Evolutionary conservation across 2,113 vertebrate genomes (phyloP), one percentile per base, ranked within the genome.

Genomic region (Dolichallabes microphthalmus): DNA sequence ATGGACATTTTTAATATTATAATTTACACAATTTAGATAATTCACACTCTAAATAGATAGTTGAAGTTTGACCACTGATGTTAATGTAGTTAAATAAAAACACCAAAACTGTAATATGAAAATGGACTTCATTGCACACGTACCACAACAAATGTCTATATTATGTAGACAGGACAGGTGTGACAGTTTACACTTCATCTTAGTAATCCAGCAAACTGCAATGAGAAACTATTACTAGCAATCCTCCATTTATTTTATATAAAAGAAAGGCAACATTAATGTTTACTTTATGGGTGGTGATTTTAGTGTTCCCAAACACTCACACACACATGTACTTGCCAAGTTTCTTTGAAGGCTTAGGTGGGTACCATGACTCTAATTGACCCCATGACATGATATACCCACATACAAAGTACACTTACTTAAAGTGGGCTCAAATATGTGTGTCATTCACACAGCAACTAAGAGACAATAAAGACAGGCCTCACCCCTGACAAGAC

Each of bases 401-500:
- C 75, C 53, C 32, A n/a, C 45, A 80, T 85, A 57, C 25, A 60
- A 80, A 80, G 88, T 83, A 66, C 82, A 89, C 73, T 81, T 71
- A 69, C 75, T 85, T 85, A 71, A 87, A 82, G 86, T 89, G 83
- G 88, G 83, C 85, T 55, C 57, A 60, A 86, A 83, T 90, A 82
- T 83, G 82, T 84, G 53, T 85, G 79, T 84, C 60, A 77, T 84
- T 87, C 81, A 85, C 73, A 45, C 60, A 68, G 82, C 80, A 85
- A 85, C 74, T 75, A 79, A 80, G 35, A 85, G 74, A 90, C 88
- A 89, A 89, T 90, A 86, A 87, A 87, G 80, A 83, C 52, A 80
- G 63, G 89, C 87, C 87, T 88, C 83, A 83, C 87, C 87, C 85
- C 85, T 83, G 87, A 87, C 84, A 74, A 87, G 87, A 83, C 83